A percentile compares a stretch with the other conserved stretches of the same genome.
Conservation (phyloP, 2,888 invertebrate species). For the Drosophila acutilabella region DNA sequence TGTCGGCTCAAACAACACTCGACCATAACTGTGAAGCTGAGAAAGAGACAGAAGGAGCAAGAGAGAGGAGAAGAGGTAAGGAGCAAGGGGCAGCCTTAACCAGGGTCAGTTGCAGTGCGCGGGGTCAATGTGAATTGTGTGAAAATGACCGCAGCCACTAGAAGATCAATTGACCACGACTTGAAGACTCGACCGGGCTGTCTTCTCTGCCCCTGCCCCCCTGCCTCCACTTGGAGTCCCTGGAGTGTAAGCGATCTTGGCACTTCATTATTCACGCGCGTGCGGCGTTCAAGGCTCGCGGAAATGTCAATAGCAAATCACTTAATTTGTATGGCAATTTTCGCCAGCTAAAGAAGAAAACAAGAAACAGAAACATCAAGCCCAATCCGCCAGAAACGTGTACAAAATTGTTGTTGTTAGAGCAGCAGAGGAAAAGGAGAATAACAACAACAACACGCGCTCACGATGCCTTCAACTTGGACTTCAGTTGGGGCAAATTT, state of each 20-base stretch:
- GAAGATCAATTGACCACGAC: slow-evolving; percentile 60
- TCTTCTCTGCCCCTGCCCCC: slow-evolving; percentile 6
- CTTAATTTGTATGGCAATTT: slow-evolving; percentile 81
- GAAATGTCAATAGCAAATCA: slow-evolving; percentile 82
- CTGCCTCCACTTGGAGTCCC: background rate
- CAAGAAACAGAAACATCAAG: slow-evolving; percentile 29
- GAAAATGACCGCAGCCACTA: slow-evolving; percentile 67
- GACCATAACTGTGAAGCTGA: slow-evolving; percentile 59
- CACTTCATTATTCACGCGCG: slow-evolving; percentile 82
- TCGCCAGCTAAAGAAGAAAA: slow-evolving; percentile 42
- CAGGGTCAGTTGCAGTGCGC: slow-evolving; percentile 74
- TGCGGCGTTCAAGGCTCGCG: slow-evolving; percentile 74
- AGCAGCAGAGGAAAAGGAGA: slow-evolving; percentile 7
- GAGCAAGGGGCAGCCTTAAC: slow-evolving; percentile 40
- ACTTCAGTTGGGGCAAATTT: slow-evolving; percentile 57
- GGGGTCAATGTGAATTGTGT: slow-evolving; percentile 77
- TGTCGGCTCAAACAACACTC: slow-evolving; percentile 52
- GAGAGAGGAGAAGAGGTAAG: background rate
- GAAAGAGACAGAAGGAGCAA: background rate
- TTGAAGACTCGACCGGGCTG: slow-evolving; percentile 25
- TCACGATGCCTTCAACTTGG: slow-evolving; percentile 66
- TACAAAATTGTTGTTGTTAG: slow-evolving; percentile 58
- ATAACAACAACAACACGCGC: slow-evolving; percentile 31
- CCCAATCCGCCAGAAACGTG: slow-evolving; percentile 57
- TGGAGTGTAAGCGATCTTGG: slow-evolving; percentile 77